Evolutionary conservation across 2,113 vertebrate genomes (phyloP).

Genomic region (Platichthys stellatus): DNA sequence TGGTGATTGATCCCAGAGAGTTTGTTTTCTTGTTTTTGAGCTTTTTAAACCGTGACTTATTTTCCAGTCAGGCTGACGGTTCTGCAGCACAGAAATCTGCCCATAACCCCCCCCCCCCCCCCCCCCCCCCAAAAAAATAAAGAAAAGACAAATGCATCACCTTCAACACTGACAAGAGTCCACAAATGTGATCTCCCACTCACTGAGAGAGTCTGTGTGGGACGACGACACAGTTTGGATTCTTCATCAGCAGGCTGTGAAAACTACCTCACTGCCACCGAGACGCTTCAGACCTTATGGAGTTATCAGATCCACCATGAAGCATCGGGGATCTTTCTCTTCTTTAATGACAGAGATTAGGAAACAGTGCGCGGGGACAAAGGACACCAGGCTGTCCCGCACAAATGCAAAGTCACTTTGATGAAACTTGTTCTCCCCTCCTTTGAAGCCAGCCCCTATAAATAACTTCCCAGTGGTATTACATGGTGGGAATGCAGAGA

Average conservation of each 20-base stretch:
- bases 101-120: conserved; percentile 6
- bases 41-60: background rate
- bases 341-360: conserved; percentile 23
- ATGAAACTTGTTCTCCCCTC: conserved; percentile 46
- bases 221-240: conserved; percentile 32
- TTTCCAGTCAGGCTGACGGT: conserved; percentile 32
- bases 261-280: background rate
- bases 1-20: conserved; percentile 15
- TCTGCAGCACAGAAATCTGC: conserved; percentile 30
- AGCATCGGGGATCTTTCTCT: conserved; percentile 4
- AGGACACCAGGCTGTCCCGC: conserved; percentile 31
- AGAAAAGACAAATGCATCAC: background rate
- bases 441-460: conserved; percentile 66
- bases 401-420: conserved; percentile 59
- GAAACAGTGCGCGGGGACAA: conserved; percentile 17
- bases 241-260: conserved; percentile 18
- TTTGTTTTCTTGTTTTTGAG: conserved; percentile 31
- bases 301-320: background rate
- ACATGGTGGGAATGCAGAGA: conserved; percentile 29
- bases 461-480: conserved; percentile 60
- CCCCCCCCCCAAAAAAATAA: too few relatives aligned
- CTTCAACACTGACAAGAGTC: conserved; percentile 32
- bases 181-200: conserved; percentile 46
- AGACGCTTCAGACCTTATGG: conserved; percentile 17
- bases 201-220: conserved; percentile 32